Evolutionary conservation across 2,113 vertebrate genomes (phyloP), one percentile per base, ranked within the genome.

Genomic region (Alosa alosa): DNA sequence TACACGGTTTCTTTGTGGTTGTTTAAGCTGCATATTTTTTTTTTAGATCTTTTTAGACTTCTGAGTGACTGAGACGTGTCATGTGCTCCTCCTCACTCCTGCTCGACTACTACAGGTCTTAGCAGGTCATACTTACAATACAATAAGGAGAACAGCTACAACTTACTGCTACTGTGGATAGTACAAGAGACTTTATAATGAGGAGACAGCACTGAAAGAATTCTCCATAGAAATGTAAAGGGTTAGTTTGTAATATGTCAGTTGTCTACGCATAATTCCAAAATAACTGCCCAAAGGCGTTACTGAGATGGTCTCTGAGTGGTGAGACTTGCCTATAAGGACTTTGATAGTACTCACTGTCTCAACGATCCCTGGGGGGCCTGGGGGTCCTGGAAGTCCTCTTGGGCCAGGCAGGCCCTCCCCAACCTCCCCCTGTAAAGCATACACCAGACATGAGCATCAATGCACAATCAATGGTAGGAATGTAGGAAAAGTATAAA

Each of bases 351-450:
- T 41, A 82, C 88, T 8, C 90, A 95, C 95, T 1, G 90, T 92
- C 93, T 84, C 97, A 97, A 0, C 97, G 0, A 22, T 7, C 6
- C 55, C 55, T 60, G 98, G 96, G 25, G 95, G 97, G 45, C 98
- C 98, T 0, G 96, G 97, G 0, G 84, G 97, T 20, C 98, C 98
- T 1, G 97, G 96, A 0, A 95, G 95, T 25, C 98, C 98, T 93
- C 95, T 95, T 0, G 89, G 92, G 17, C 95, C 95, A 49, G 92
- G 92, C 0, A 89, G 75, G 49, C 97, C 96, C 0, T 96, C 8
- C 0, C 97, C 97, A 25, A 85, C 83, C 0, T 98, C 96, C 49
- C 98, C 98, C 98, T 99, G 89, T n/a, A 86, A 85, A 84, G 13
- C 85, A 64, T 81, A 85, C 44, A 89, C 72, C 41, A 57, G 0